These are phyloP conservation scores for Pseudobourletiella spinata DNA, from an alignment of 1,140 invertebrate species.

Conservation along the genomic window DNA sequence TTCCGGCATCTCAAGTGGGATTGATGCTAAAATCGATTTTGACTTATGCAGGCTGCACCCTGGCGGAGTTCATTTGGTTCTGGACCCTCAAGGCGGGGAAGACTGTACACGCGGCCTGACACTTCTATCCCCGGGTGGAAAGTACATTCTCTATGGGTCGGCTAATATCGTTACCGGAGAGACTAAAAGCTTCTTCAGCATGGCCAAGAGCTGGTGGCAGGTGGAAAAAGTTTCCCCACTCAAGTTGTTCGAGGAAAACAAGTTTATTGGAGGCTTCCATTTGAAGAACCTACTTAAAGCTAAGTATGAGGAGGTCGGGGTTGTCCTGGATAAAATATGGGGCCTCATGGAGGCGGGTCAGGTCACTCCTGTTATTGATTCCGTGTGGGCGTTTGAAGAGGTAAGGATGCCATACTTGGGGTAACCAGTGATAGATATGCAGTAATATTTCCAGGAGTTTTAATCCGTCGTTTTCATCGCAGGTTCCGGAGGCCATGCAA, in stretches of 20 bases:
- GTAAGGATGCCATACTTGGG: conserved; percentile 51
- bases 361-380: conserved; percentile 73
- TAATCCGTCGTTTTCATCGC: conserved; percentile 15
- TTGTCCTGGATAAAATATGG: conserved; percentile 61
- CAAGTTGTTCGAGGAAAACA: conserved; percentile 82
- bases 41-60: background rate
- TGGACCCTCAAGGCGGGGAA: conserved; percentile 81
- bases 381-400: conserved; percentile 76
- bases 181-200: conserved; percentile 79
- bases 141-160: conserved; percentile 77
- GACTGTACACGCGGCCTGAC: conserved; percentile 75
- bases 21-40: background rate
- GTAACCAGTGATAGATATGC: background rate
- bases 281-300: conserved; percentile 71
- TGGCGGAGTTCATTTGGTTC: conserved; percentile 69
- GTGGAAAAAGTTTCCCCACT: conserved; percentile 79
- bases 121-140: conserved; percentile 79
- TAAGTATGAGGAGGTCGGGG: conserved; percentile 57
- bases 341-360: conserved; percentile 63
- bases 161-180: conserved; percentile 78
- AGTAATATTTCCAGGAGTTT: conserved; percentile 5
- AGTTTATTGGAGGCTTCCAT: conserved; percentile 70
- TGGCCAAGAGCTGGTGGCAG: conserved; percentile 68
- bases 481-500: conserved; percentile 81
- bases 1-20: background rate